These are phyloP conservation scores for Varanus komodoensis DNA, from an alignment of 2,113 vertebrate genomes.

Conservation along the genomic window DNA sequence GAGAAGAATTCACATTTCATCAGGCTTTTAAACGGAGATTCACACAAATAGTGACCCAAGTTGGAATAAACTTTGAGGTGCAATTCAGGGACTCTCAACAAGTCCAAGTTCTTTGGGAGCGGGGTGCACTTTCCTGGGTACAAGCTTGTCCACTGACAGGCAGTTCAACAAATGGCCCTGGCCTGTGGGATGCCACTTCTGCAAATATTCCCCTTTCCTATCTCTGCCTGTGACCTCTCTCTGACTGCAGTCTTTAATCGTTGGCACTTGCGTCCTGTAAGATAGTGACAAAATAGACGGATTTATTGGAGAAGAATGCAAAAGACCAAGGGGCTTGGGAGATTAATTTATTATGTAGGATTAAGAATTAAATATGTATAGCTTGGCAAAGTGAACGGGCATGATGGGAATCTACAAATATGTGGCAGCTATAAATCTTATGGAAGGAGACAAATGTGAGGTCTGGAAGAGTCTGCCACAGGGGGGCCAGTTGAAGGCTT, in stretches of 20 bases:
- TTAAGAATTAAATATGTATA: slow-evolving; percentile 63
- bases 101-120: too few species aligned
- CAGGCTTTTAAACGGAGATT: too few species aligned
- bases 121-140: too few species aligned
- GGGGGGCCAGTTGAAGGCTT: neutral
- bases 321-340: neutral
- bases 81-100: too few species aligned
- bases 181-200: neutral
- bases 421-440: neutral
- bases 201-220: neutral
- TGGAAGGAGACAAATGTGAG: neutral
- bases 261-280: slow-evolving; percentile 17
- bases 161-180: neutral
- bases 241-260: neutral
- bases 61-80: too few species aligned
- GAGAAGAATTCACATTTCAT: too few species aligned
- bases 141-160: neutral
- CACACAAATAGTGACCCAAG: too few species aligned
- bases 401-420: slow-evolving; percentile 35
- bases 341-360: slow-evolving; percentile 57
- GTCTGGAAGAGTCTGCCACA: fast-evolving
- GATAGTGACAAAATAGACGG: neutral
- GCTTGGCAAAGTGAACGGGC: slow-evolving; percentile 44
- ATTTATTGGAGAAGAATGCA: neutral
- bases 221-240: neutral